phyloP scores from a whole-genome alignment of 2,113 vertebrate genomes.

The Caranx melampygus region DNA sequence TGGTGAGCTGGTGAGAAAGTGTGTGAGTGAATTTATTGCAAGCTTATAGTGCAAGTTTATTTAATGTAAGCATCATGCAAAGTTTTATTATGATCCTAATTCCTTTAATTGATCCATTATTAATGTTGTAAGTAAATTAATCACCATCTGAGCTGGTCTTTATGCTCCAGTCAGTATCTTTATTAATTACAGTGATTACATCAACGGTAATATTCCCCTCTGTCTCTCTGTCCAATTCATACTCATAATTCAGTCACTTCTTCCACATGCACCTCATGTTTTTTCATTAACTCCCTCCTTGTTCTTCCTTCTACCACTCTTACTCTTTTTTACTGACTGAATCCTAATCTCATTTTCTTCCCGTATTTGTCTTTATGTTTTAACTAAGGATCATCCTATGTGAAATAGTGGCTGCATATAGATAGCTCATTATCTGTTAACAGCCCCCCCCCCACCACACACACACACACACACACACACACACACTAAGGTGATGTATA shows the following conservation, averaged over 20 bases:
- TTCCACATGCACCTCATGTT: not conserved
- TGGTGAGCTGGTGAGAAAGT: constrained; percentile 34
- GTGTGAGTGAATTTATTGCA: not conserved
- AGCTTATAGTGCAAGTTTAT: not conserved
- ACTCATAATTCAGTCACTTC: constrained; percentile 15
- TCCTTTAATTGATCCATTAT: not conserved
- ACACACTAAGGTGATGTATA: constrained; percentile 57
- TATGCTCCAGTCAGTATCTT: not conserved
- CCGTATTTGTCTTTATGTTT: constrained; percentile 47
- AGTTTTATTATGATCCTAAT: not conserved
- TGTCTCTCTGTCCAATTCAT: not conserved
- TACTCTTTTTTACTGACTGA: constrained; percentile 10
- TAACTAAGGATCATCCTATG: constrained; percentile 6
- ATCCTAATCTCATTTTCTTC: constrained; percentile 19
- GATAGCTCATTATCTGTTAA: constrained; percentile 72
- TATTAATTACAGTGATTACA: not conserved
- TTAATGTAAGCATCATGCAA: not conserved
- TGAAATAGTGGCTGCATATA: constrained; percentile 64
- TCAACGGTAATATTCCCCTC: too few relatives aligned
- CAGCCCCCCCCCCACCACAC: constrained; percentile 2
- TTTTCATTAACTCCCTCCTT: constrained; percentile 1
- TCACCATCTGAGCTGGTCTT: not conserved
- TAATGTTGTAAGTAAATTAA: not conserved
- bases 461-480: not conserved
- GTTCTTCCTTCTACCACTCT: not conserved